phyloP scores from a whole-genome alignment of 2,797 vertebrate genomes.

The Helicolenus hilgendorfi region DNA sequence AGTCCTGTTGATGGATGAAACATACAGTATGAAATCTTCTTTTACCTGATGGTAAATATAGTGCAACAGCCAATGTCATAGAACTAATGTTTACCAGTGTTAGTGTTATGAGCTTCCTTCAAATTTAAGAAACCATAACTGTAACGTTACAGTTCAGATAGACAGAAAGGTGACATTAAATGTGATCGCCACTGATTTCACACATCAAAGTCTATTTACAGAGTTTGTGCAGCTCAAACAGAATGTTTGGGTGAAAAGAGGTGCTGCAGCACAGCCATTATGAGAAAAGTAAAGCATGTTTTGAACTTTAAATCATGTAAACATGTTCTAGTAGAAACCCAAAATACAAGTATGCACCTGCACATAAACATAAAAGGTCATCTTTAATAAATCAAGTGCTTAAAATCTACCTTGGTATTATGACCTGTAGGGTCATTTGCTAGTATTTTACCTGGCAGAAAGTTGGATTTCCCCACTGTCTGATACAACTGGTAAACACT shows the following conservation, averaged over 20 bases:
- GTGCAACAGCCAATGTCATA: not conserved
- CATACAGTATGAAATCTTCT: not conserved
- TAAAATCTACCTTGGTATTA: not conserved
- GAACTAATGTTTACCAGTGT: not conserved
- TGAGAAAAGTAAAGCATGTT: no score
- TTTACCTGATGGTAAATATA: not conserved
- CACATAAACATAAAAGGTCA: no score
- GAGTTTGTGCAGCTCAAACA: not conserved
- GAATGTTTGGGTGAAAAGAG: no score
- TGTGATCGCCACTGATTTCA: not conserved
- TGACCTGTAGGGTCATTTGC: not conserved
- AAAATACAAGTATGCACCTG: not conserved
- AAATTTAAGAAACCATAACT: no score
- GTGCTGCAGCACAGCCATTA: no score
- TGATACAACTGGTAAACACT: not conserved
- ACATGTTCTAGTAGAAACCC: not conserved
- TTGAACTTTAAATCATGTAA: not conserved
- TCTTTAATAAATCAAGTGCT: not conserved
- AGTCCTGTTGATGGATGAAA: not conserved
- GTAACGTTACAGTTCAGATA: no score
- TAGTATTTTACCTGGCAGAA: not conserved
- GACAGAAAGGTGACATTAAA: not conserved
- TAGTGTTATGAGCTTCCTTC: not conserved
- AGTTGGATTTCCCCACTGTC: not conserved
- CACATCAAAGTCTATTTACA: not conserved